Conservation (phyloP, 2,113 vertebrate species). For the Gymnogyps californianus region DNA sequence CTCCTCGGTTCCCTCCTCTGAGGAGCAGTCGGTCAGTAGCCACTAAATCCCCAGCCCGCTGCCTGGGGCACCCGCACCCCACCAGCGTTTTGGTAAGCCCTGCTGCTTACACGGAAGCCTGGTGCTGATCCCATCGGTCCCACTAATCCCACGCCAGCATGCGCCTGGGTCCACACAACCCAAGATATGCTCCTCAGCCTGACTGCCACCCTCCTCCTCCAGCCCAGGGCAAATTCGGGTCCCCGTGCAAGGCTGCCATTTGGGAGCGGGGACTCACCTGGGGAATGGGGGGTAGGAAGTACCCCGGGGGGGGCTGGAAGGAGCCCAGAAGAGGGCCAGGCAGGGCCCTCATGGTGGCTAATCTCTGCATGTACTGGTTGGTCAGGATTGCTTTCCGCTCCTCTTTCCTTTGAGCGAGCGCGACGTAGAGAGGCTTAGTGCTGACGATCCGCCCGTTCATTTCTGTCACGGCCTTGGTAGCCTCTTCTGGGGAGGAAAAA, state of each 20-base stretch:
- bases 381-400: conserved; percentile 94
- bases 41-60: not conserved
- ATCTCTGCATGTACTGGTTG: conserved; percentile 93
- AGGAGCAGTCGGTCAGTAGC: fast-evolving
- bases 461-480: conserved; percentile 95
- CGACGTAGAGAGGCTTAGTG: conserved; percentile 94
- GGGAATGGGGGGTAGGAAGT: conserved; percentile 84
- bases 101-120: fast-evolving
- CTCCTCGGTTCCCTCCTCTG: not conserved
- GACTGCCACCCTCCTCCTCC: fast-evolving
- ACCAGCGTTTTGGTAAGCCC: not conserved
- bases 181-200: fast-evolving
- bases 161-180: fast-evolving
- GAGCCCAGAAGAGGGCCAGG: conserved; percentile 81
- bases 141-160: fast-evolving
- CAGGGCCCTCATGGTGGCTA: conserved; percentile 84
- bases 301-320: conserved; percentile 84
- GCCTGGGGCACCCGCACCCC: not conserved
- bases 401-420: conserved; percentile 92
- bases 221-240: fast-evolving
- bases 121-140: fast-evolving
- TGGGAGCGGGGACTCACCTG: conserved; percentile 72
- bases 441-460: conserved; percentile 95
- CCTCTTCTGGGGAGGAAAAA: conserved; percentile 97
- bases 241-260: fast-evolving